A percentile compares a stretch with the other conserved stretches of the same genome.
phyloP scores from a whole-genome alignment of 37 sponge, comb jelly and placozoan species.

The Haliclona indistincta region DNA sequence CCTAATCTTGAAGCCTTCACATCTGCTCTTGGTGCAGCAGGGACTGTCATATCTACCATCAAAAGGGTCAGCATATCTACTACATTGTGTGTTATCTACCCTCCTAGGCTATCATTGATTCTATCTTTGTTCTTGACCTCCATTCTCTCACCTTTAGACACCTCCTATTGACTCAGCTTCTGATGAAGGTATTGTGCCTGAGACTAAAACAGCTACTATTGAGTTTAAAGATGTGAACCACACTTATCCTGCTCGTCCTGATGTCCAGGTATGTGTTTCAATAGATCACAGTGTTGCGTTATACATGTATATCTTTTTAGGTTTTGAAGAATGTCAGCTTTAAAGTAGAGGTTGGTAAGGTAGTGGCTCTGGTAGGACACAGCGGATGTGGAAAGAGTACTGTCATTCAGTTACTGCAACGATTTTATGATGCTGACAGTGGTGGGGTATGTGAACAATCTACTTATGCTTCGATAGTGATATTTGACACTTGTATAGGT shows the following conservation, averaged over 20 bases:
- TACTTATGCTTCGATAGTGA: too few species aligned
- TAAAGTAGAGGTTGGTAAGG: constrained; percentile 63
- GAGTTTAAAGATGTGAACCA: constrained; percentile 51
- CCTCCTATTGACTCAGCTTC: constrained; percentile 25
- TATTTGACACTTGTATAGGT: too few species aligned
- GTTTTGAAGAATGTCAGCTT: constrained; percentile 58
- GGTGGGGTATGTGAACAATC: constrained; percentile 46
- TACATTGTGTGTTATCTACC: too few species aligned
- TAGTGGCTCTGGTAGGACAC: constrained; percentile 85
- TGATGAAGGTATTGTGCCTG: constrained; percentile 4
- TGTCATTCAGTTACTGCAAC: constrained; percentile 73
- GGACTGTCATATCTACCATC: constrained; percentile 25
- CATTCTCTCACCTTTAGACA: not conserved
- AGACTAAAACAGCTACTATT: constrained; percentile 18
- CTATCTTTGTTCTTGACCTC: not conserved
- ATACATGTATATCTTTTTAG: constrained; percentile 13
- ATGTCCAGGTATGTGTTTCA: constrained; percentile 13
- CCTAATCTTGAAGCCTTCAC: constrained; percentile 34
- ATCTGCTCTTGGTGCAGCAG: constrained; percentile 34
- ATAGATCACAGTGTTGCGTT: not conserved
- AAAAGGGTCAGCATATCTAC: constrained; percentile 13
- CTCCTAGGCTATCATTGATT: too few species aligned
- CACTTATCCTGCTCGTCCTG: constrained; percentile 47
- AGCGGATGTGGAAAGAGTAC: constrained; percentile 97
- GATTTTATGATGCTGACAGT: constrained; percentile 73